phyloP scores from a whole-genome alignment of 1,140 invertebrate species.

The Cydia strobilella region DNA sequence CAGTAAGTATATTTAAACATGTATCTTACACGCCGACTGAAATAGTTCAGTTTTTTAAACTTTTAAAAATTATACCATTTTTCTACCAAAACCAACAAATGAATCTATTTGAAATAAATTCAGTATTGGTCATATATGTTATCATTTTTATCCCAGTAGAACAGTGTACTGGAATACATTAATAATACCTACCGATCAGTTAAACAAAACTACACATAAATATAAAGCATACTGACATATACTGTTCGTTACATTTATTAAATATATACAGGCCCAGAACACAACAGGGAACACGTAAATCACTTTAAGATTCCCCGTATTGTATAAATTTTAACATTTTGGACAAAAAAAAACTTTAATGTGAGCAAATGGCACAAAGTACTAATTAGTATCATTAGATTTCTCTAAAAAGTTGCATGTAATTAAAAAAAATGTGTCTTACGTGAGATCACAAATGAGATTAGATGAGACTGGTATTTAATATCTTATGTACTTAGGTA shows the following conservation, averaged over 20 bases:
- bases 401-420: not conserved
- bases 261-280: not conserved
- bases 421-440: not conserved
- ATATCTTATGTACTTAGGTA: too few species aligned
- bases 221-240: constrained; percentile 7
- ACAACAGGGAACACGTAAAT: not conserved
- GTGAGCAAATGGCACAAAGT: not conserved
- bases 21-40: too few species aligned
- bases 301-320: too few species aligned
- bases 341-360: too few species aligned
- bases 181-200: not conserved
- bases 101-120: too few species aligned
- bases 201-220: constrained; percentile 5
- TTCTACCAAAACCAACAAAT: too few species aligned
- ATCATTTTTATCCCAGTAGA: constrained; percentile 12
- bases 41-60: too few species aligned
- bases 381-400: not conserved
- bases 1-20: not conserved
- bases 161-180: constrained; percentile 1
- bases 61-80: too few species aligned
- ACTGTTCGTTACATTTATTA: not conserved
- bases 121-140: too few species aligned
- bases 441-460: not conserved
- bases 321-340: not conserved
- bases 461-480: not conserved